Evolutionary conservation across 2,113 vertebrate species (phyloP).

Genomic region (Zosterops hypoxanthus): DNA sequence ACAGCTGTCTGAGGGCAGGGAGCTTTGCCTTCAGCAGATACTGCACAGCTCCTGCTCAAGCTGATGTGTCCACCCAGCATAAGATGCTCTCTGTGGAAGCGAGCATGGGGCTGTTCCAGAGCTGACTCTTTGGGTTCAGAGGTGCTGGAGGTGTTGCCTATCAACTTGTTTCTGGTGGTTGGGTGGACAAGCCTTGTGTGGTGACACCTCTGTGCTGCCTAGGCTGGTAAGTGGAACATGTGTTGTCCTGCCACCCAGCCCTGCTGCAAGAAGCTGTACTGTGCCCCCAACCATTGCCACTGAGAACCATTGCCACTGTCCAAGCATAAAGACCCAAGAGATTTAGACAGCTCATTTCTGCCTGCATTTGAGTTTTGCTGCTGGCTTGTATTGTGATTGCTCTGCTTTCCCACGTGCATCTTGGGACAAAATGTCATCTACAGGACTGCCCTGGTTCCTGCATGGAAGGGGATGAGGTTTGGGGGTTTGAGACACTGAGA

Average conservation of each 20-base stretch:
- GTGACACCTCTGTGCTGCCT: neutral
- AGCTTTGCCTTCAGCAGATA: neutral
- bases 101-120: neutral
- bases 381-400: neutral
- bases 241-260: neutral
- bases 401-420: neutral
- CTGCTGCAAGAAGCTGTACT: neutral
- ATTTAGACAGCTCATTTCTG: neutral
- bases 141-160: neutral
- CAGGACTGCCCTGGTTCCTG: neutral
- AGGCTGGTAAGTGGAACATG: accelerated
- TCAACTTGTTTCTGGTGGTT: neutral
- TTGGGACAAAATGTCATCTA: accelerated
- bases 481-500: neutral
- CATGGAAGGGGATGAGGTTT: neutral
- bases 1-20: neutral
- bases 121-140: neutral
- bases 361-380: neutral
- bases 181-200: neutral
- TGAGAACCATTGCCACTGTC: no score
- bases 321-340: neutral
- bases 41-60: conserved; percentile 56
- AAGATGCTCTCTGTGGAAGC: neutral
- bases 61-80: neutral
- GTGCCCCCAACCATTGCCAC: neutral